A percentile compares a stretch with the other conserved stretches of the same genome.
These are phyloP conservation scores for Agonopterix subpropinquella DNA, from an alignment of 2,888 invertebrate genomes.

Conservation along the genomic window DNA sequence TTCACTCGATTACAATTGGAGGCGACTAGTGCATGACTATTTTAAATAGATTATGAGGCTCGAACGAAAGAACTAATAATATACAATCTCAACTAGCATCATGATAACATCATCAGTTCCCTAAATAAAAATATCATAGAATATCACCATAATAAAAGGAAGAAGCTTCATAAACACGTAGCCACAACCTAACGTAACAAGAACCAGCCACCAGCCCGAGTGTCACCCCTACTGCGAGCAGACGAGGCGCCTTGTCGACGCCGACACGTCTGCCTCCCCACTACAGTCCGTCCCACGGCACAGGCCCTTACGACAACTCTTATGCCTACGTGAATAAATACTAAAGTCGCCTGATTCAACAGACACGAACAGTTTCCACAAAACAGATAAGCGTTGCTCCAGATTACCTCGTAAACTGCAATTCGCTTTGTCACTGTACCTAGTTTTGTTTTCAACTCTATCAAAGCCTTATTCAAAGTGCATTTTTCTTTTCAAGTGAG, in stretches of 20 bases:
- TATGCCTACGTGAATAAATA: too few relatives aligned
- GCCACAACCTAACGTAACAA: too few relatives aligned
- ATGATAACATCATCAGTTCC: too few relatives aligned
- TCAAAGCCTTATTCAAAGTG: background rate
- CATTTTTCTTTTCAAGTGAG: background rate
- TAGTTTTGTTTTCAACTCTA: background rate
- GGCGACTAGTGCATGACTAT: too few relatives aligned
- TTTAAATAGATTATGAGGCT: too few relatives aligned
- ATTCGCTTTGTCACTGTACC: background rate
- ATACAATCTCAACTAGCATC: too few relatives aligned
- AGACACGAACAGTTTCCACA: conserved; percentile 20
- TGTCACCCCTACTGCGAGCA: background rate
- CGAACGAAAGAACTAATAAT: too few relatives aligned
- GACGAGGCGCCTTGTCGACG: conserved; percentile 23
- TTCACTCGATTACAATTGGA: too few relatives aligned
- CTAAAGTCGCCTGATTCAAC: background rate
- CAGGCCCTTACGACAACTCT: too few relatives aligned
- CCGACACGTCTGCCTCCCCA: conserved; percentile 54
- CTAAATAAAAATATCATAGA: too few relatives aligned
- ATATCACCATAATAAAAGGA: background rate
- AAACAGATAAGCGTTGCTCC: conserved; percentile 42
- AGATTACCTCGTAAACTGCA: conserved; percentile 55
- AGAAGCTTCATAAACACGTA: background rate
- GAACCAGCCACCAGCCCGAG: too few relatives aligned
- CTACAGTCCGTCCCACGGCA: background rate